These are phyloP conservation scores for Julus scandinavius DNA, from an alignment of 2,888 invertebrate species.

Conservation along the genomic window DNA sequence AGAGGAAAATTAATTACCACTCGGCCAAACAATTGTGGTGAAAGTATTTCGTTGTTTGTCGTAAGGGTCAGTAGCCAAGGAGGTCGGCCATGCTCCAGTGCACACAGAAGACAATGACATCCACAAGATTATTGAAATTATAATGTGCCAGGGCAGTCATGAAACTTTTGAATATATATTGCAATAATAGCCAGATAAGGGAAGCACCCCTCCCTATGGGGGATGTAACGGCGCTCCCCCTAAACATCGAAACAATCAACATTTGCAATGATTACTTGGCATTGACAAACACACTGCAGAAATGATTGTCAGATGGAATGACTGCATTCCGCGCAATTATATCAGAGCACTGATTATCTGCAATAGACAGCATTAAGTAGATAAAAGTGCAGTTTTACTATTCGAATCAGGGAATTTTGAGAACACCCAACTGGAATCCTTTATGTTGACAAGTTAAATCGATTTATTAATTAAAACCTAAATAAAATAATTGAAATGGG, in stretches of 20 bases:
- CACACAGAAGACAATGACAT: background rate
- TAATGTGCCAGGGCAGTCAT: background rate
- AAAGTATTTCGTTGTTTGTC: background rate
- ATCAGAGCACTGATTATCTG: too few species aligned
- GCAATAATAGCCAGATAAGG: background rate
- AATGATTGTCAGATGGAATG: too few species aligned
- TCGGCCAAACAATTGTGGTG: background rate
- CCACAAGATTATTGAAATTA: background rate
- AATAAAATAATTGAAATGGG: too few species aligned
- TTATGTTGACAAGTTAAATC: too few species aligned
- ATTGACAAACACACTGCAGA: too few species aligned
- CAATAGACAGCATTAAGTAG: too few species aligned
- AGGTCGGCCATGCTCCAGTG: background rate
- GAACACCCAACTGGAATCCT: too few species aligned
- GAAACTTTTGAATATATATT: background rate
- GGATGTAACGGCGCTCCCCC: background rate
- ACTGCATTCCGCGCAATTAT: too few species aligned
- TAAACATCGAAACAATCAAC: background rate
- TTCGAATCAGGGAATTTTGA: too few species aligned
- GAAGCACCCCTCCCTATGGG: background rate
- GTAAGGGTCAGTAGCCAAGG: background rate
- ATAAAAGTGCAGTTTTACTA: too few species aligned
- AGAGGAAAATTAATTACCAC: background rate
- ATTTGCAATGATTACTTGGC: background rate
- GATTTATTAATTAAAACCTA: too few species aligned